Percentiles rank a stretch among this genome's conserved stretches.
These are phyloP conservation scores for Chrysochloris asiatica DNA, from an alignment of 2,113 vertebrate species.

Conservation along the genomic window DNA sequence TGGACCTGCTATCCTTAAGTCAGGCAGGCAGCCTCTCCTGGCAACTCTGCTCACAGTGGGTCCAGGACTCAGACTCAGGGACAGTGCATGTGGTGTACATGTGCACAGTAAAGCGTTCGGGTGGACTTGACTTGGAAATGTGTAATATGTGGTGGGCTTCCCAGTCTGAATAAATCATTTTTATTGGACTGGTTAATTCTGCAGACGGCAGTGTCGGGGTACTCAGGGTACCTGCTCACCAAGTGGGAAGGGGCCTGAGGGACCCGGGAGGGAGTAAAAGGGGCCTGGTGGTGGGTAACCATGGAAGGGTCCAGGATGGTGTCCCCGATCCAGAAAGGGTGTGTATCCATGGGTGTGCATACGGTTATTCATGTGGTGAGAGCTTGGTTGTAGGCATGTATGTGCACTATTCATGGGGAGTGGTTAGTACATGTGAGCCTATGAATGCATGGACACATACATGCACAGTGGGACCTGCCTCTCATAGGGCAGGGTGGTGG, in stretches of 20 bases:
- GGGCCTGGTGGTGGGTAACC: background rate
- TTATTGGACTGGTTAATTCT: background rate
- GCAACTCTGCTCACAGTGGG: background rate
- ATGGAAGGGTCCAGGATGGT: background rate
- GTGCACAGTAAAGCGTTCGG: background rate
- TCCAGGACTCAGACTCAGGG: background rate
- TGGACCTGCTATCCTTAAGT: background rate
- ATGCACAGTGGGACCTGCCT: background rate
- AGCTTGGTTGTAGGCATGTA: background rate
- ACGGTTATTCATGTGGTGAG: background rate
- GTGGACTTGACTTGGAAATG: background rate
- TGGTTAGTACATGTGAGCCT: background rate
- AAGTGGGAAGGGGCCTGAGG: background rate
- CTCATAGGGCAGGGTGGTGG: background rate
- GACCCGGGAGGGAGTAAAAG: background rate
- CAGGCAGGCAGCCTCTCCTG: background rate
- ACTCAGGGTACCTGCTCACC: background rate
- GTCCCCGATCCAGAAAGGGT: background rate
- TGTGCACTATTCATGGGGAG: too few relatives aligned
- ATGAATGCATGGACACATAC: background rate
- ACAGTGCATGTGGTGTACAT: background rate
- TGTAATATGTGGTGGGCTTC: background rate
- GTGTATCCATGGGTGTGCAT: background rate
- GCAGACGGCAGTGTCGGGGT: background rate
- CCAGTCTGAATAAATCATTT: background rate